Evolutionary conservation across 2,797 vertebrate genomes (phyloP).

Genomic region (Geotrypetes seraphini): DNA sequence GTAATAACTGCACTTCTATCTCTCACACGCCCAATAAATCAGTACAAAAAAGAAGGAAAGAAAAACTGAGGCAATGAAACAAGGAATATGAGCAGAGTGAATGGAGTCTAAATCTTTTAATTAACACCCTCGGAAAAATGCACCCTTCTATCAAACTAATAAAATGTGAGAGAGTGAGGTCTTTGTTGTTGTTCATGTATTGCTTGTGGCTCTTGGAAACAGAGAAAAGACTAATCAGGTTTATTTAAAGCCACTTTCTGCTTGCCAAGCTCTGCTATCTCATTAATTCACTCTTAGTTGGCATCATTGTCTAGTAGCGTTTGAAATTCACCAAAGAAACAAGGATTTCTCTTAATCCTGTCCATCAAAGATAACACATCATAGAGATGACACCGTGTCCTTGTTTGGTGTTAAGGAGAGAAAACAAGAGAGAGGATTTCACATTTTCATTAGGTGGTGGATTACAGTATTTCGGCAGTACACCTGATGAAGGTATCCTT

Average conservation of each 20-base stretch:
- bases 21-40: slow-evolving; percentile 46
- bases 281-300: slow-evolving; percentile 81
- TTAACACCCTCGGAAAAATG: slow-evolving; percentile 86
- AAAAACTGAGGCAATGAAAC: too few species aligned
- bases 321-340: slow-evolving; percentile 88
- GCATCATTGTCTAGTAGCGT: slow-evolving; percentile 77
- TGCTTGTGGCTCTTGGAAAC: slow-evolving; percentile 38
- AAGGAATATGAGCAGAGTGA: slow-evolving; percentile 57
- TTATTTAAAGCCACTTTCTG: slow-evolving; percentile 70
- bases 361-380: slow-evolving; percentile 80
- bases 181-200: slow-evolving; percentile 60
- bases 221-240: slow-evolving; percentile 66
- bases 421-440: background rate
- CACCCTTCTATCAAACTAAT: slow-evolving; percentile 82
- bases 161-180: slow-evolving; percentile 72
- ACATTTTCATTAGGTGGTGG: background rate
- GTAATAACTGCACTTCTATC: slow-evolving; percentile 67
- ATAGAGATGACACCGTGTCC: slow-evolving; percentile 46
- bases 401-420: slow-evolving; percentile 11
- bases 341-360: slow-evolving; percentile 84
- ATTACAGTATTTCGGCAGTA: background rate
- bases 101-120: slow-evolving; percentile 83
- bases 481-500: background rate
- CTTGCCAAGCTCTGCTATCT: slow-evolving; percentile 66
- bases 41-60: slow-evolving; percentile 38